Base-by-base conservation (phyloP, 2,797 vertebrate genomes). In the Phyllotis vaccarum region DNA sequence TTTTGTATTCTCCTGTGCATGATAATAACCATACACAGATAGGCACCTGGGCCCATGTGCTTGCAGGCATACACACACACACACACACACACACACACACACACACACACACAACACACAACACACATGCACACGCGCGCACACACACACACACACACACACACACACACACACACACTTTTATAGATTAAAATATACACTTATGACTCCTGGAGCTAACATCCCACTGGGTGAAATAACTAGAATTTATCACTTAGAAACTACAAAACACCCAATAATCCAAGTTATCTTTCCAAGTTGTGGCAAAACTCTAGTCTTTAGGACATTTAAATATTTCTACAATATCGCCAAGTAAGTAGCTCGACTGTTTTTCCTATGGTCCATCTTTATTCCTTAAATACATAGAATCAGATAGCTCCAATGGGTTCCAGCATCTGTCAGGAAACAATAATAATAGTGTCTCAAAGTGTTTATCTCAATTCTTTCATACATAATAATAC, bases 381-480 rank as follows among this genome's bases (percentile, higher is more conserved):
- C 9, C 27, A 40, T 2, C 0, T 52, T 87, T 94, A 46, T 94
- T 49, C 9, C 46, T 27, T 4, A 95, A 95, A 68, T 34, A 94
- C 29, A 82, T 13, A 91, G 31, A 86, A 56, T 88, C 54, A 86
- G 91, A 83, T 78, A 93, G 97, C 72, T 96, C 95, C 81, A 87
- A 80, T 56, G 62, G 1, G 90, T 96, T 62, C 22, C 40, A 24
- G 22, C 68, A 70, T 14, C 21, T 6, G 24, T 11, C 6, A 56
- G 17, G 43, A 91, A 87, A 97, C 52, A 8, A 64, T 6, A 81
- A 12, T 17, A 16, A 40, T 27, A 74, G 37, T 60, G n/a, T 92
- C 54, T 91, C 17, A 90, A 93, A 93, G 86, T 60, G 21, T 34
- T 93, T 62, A 86, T 68, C 22, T 81, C 43, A 94, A 64, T 3